Evolutionary conservation across 2,797 vertebrate genomes (phyloP).

Genomic region (Eospalax fontanierii): DNA sequence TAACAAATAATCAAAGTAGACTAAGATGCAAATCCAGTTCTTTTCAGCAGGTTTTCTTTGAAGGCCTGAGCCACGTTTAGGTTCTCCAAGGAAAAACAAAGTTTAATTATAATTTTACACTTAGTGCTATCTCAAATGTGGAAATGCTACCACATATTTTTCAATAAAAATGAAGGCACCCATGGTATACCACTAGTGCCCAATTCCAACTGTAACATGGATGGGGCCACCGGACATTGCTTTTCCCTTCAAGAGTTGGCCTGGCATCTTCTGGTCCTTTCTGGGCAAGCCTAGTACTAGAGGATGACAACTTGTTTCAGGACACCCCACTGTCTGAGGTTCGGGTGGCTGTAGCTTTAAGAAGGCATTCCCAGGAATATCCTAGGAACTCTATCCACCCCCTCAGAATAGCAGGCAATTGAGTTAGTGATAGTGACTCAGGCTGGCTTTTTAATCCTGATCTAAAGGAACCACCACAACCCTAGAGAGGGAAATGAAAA

Average conservation of each 20-base stretch:
- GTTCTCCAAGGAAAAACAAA: slow-evolving; percentile 25
- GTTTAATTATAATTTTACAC: slow-evolving; percentile 11
- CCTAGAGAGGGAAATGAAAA: slow-evolving; percentile 89
- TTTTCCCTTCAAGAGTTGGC: neutral
- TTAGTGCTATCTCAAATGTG: neutral
- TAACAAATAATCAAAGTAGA: neutral
- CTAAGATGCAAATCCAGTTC: slow-evolving; percentile 14
- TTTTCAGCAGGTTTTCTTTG: slow-evolving; percentile 46
- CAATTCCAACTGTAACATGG: neutral
- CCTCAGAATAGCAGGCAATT: slow-evolving; percentile 92
- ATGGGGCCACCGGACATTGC: neutral
- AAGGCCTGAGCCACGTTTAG: slow-evolving; percentile 13
- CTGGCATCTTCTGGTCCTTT: neutral
- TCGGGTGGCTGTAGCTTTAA: slow-evolving; percentile 82
- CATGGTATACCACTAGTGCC: neutral
- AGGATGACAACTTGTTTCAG: neutral
- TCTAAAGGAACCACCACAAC: slow-evolving; percentile 91
- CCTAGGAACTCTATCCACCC: slow-evolving; percentile 89
- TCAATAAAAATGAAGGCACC: slow-evolving; percentile 42
- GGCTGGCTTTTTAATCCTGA: slow-evolving; percentile 90
- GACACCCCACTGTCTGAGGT: neutral
- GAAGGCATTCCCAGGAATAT: slow-evolving; percentile 89
- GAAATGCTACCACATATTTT: slow-evolving; percentile 24
- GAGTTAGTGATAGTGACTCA: slow-evolving; percentile 91
- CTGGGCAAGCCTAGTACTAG: neutral